These are phyloP conservation scores for Acipenser transmontanus DNA, from an alignment of 2,797 vertebrate genomes.

Conservation along the genomic window DNA sequence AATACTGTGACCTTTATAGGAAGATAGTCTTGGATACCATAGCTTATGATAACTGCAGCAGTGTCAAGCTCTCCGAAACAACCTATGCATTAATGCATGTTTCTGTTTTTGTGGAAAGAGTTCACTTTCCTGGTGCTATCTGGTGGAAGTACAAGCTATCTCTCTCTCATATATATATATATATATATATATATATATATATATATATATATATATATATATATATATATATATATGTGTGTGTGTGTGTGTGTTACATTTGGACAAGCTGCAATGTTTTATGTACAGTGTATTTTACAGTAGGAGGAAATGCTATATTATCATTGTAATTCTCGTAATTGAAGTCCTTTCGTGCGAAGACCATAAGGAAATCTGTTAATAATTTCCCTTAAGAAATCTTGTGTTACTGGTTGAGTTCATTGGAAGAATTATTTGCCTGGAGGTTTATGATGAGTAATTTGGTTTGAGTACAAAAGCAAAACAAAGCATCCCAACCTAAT, in stretches of 20 bases:
- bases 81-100: too few species aligned
- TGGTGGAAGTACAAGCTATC: too few species aligned
- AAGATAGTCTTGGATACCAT: background rate
- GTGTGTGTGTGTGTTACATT: background rate
- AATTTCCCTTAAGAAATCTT: constrained; percentile 60
- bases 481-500: constrained; percentile 7
- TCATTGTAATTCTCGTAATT: constrained; percentile 5
- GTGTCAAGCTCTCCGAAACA: too few species aligned
- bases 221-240: too few species aligned
- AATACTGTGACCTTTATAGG: background rate
- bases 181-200: too few species aligned
- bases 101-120: too few species aligned
- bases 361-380: constrained; percentile 33
- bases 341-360: constrained; percentile 18
- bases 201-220: too few species aligned
- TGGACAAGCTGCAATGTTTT: background rate
- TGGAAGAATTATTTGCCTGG: constrained; percentile 56
- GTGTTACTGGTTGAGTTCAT: constrained; percentile 60
- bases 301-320: background rate
- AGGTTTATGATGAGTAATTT: constrained; percentile 53
- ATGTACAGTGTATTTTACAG: background rate
- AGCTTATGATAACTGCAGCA: background rate
- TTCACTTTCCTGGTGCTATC: background rate
- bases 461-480: constrained; percentile 27
- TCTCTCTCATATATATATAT: too few species aligned